Conservation (phyloP, 1,140 invertebrate genomes). For the Phymorhynchus buccinoides region DNA sequence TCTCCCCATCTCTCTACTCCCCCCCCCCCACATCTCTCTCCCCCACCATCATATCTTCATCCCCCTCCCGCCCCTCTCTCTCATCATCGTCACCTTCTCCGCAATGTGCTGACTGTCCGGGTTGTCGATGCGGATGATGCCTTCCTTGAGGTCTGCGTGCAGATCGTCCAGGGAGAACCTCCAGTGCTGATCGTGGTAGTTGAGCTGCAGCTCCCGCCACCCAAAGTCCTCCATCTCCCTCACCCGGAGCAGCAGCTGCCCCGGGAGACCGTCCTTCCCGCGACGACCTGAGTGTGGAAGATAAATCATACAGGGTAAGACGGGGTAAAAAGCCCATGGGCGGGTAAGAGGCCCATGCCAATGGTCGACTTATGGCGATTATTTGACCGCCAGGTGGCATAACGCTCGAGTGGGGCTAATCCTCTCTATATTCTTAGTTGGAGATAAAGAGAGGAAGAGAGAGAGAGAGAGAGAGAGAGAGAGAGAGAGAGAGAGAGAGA, state of each 20-base stretch:
- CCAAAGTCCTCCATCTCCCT: constrained; percentile 11
- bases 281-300: constrained; percentile 15
- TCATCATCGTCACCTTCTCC: constrained; percentile 21
- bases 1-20: too few species aligned
- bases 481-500: constrained; percentile 14
- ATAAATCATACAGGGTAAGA: neutral
- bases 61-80: too few species aligned
- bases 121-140: constrained; percentile 30
- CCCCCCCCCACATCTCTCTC: too few species aligned
- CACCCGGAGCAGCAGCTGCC: constrained; percentile 32
- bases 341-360: too few species aligned
- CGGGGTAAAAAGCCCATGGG: neutral
- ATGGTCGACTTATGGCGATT: too few species aligned
- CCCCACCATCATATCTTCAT: too few species aligned
- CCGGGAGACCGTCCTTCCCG: constrained; percentile 15
- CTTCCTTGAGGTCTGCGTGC: constrained; percentile 35
- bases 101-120: constrained; percentile 33
- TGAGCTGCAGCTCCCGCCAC: constrained; percentile 23
- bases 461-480: neutral
- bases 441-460: too few species aligned
- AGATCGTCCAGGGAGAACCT: constrained; percentile 28
- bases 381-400: too few species aligned
- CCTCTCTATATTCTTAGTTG: too few species aligned
- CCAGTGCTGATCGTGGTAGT: constrained; percentile 28
- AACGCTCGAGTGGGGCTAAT: too few species aligned